Base-by-base conservation (phyloP, 2,888 invertebrate genomes). In the Eilema depressum region DNA sequence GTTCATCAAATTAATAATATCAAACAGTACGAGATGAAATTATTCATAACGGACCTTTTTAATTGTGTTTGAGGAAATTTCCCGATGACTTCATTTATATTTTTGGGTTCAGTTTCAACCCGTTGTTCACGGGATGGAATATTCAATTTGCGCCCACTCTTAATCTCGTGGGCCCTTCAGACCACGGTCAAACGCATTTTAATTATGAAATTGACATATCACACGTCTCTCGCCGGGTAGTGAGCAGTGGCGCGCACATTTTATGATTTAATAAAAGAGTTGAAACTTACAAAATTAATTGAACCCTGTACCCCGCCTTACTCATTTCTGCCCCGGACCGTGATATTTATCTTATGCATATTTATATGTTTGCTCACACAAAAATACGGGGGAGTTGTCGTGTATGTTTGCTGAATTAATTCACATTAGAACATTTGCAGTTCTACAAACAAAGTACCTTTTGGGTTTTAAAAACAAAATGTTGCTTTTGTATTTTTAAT, bases 191-290 rank as follows among this genome's bases (percentile, higher is more conserved):
- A 93, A 93, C 91, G 94, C 91, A 93, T 93, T 95, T 93, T 93
- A 95, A 95, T 95, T 95, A 95, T 92, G 91, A 92, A 94, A 94
- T 95, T 95, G 95, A 95, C 95, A 95, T 94, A 93, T 94, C 93
- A 89, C 88, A 87, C 88, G 72, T 79, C 79, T 81, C 82, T 79
- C 71, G 66, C 71, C 73, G 84, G 81, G 73, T 73, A 75, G 83
- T 75, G 86, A 84, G 87, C 89, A 86, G 78, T 83, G 85, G 87
- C 78, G 86, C 88, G 87, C 79, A 80, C 82, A 88, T 90, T 92
- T 93, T 91, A 91, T 93, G 90, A 94, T 95, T 95, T 94, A 95
- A 95, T 95, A 94, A 94, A 95, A 94, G 93, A 91, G 93, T 93
- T 83, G 86, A 88, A 85, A 90, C 89, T 92, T 91, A 89, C 83